These are phyloP conservation scores for Aricia artaxerxes DNA, from an alignment of 2,888 invertebrate genomes.

Conservation along the genomic window DNA sequence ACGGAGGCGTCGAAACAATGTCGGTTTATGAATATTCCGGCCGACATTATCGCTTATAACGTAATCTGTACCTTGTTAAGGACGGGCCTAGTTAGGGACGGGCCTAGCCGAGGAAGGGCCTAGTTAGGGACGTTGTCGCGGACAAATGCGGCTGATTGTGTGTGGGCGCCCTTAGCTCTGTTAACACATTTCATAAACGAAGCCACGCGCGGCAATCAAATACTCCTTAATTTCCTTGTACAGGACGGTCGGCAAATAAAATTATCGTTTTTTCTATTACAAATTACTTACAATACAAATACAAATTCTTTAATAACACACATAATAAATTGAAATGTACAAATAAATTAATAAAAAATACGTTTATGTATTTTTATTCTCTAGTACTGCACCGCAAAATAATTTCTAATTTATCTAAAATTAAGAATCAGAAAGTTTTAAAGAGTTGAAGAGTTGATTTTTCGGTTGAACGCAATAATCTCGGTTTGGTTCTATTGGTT, in stretches of 20 bases:
- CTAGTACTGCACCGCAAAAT: too few relatives aligned
- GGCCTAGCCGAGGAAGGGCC: not conserved
- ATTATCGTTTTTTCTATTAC: too few relatives aligned
- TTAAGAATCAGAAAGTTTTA: not conserved
- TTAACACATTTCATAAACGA: constrained; percentile 55
- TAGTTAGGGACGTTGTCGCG: constrained; percentile 38
- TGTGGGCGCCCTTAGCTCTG: constrained; percentile 44
- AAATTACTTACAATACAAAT: too few relatives aligned
- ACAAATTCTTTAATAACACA: too few relatives aligned
- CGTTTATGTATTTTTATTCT: too few relatives aligned
- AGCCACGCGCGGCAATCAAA: constrained; percentile 53
- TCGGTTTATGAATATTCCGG: constrained; percentile 25
- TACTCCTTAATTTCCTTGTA: constrained; percentile 53
- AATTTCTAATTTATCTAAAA: too few relatives aligned
- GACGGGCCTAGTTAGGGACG: constrained; percentile 35
- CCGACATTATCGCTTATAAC: constrained; percentile 27
- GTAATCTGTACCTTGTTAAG: constrained; percentile 24
- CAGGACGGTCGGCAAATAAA: constrained; percentile 47
- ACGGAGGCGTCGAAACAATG: constrained; percentile 23
- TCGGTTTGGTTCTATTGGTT: not conserved
- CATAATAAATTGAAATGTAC: too few relatives aligned
- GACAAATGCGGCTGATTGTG: constrained; percentile 40
- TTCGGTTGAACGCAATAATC: not conserved
- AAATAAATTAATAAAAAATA: too few relatives aligned
- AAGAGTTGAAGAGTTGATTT: not conserved